A percentile compares a stretch with the other conserved stretches of the same genome.
These are phyloP conservation scores for Zaprionus ghesquierei DNA, from an alignment of 1,140 invertebrate genomes.

Conservation along the genomic window DNA sequence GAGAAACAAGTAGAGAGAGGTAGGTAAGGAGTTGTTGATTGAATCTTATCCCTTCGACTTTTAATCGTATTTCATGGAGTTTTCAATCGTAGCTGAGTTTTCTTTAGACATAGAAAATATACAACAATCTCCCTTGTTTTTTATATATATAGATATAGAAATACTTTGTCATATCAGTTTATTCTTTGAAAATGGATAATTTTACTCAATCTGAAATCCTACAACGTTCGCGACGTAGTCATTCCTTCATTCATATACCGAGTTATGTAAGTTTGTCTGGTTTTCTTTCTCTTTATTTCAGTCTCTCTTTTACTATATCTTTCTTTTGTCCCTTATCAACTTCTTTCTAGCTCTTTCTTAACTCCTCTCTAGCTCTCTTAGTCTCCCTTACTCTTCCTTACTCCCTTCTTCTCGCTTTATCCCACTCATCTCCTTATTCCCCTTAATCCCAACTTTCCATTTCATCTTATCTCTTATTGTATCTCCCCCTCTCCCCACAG, in stretches of 20 bases:
- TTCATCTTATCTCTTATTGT: too few relatives aligned
- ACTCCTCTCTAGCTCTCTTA: not conserved
- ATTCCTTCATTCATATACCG: not conserved
- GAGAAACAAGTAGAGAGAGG: not conserved
- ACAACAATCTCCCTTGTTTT: too few relatives aligned
- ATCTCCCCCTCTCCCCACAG: not conserved
- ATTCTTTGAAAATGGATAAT: not conserved
- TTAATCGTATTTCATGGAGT: not conserved
- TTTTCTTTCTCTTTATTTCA: not conserved
- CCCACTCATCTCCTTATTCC: not conserved
- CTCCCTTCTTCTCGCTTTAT: too few relatives aligned
- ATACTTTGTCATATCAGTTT: not conserved
- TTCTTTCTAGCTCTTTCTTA: not conserved
- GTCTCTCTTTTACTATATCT: not conserved
- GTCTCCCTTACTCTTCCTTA: not conserved
- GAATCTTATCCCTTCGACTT: not conserved
- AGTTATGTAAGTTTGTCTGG: not conserved
- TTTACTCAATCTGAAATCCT: not conserved
- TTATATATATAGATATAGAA: not conserved
- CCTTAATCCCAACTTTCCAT: fast-evolving
- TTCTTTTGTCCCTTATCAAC: too few relatives aligned
- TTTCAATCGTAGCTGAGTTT: not conserved
- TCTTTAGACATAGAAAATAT: not conserved
- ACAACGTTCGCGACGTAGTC: not conserved
- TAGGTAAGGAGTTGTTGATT: too few relatives aligned